Base-by-base conservation (phyloP, 2,888 invertebrate species). In the Meandrusa payeni region DNA sequence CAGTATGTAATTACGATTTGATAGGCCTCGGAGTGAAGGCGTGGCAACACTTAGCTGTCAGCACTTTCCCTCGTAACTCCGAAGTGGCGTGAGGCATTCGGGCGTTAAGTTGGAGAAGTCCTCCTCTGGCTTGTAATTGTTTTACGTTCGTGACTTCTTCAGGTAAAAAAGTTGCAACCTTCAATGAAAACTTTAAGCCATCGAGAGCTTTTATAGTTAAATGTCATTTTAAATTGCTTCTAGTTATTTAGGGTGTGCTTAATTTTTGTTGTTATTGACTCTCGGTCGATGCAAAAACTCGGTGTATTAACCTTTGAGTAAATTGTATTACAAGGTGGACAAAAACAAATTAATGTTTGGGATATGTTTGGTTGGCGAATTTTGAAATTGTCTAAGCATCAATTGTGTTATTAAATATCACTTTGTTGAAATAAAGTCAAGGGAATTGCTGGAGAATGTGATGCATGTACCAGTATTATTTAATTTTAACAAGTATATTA, bases 21-120 rank as follows among this genome's bases (percentile, higher is more conserved):
- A 76, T 76, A 70, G 64, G 61, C 59, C 59, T 60, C 52, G 39
- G 52, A 54, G 52, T 59, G 48, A 51, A 61, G 62, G 64, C 69
- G 66, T 52, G 63, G 68, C 69, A 66, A 68, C 66, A 59, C 61
- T 61, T 55, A 57, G 60, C 71, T 77, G 76, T 79, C 76, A 66
- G 64, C 76, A 65, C 72, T 72, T 66, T 69, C 70, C 57, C 59
- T 33, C 47, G 54, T 47, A 44, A 49, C 49, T 44, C 20, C 15
- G 32, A 10, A 19, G 29, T 26, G 43, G 32, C 50, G 47, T 50
- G 53, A 53, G 47, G 54, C 37, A 55, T 47, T 51, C 57, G 54
- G 52, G 52, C 46, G 48, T 60, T 58, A 56, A 62, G 61, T 62
- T 46, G 45, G 43, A 40, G 39, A 43, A 40, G 41, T 28, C 33